Percentiles rank a stretch among this genome's conserved stretches.
Conservation (phyloP, 2,797 vertebrate genomes). For the Chanos chanos region DNA sequence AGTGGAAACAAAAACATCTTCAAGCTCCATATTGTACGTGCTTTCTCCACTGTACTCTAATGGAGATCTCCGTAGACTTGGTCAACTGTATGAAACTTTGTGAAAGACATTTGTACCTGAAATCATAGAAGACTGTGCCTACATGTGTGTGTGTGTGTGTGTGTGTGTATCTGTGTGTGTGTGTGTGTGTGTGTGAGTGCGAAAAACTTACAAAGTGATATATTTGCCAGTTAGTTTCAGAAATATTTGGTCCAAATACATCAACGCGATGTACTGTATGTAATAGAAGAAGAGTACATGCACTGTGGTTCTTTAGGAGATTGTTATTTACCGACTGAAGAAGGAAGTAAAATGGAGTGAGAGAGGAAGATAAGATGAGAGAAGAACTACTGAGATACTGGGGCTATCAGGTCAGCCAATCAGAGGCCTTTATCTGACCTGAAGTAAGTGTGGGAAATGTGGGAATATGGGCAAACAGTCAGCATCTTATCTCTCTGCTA, state of each 20-base stretch:
- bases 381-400: neutral
- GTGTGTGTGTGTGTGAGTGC: conserved; percentile 15
- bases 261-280: no score
- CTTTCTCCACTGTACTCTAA: conserved; percentile 29
- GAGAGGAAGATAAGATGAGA: conserved; percentile 24
- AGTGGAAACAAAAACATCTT: conserved; percentile 52
- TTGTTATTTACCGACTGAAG: conserved; percentile 23
- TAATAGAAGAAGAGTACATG: no score
- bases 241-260: no score
- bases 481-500: conserved; percentile 15
- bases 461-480: conserved; percentile 40
- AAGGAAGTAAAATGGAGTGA: conserved; percentile 10
- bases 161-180: no score
- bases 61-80: conserved; percentile 54
- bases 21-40: conserved; percentile 30
- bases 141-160: conserved; percentile 25
- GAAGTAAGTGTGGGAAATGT: conserved; percentile 39
- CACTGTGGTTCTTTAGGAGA: no score
- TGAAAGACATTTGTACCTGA: conserved; percentile 23
- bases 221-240: no score
- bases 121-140: conserved; percentile 3
- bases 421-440: conserved; percentile 19
- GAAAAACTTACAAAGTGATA: no score
- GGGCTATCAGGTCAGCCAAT: conserved; percentile 34
- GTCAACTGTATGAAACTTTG: conserved; percentile 46